These are phyloP conservation scores for Drosophila guanche DNA, from an alignment of 1,140 invertebrate genomes.

Conservation along the genomic window DNA sequence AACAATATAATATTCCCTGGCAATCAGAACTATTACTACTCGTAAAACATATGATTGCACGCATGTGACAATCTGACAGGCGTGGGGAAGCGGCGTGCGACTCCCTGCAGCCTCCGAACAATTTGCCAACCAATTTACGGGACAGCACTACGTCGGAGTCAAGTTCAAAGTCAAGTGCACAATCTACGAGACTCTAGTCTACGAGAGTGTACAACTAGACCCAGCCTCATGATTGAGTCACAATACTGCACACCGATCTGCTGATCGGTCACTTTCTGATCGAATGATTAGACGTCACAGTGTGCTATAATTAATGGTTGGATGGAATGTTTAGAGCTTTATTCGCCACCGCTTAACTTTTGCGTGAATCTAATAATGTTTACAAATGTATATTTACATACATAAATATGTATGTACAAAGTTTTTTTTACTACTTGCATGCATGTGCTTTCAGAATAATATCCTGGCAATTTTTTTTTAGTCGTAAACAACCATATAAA, in stretches of 20 bases:
- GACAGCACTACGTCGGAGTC: conserved; percentile 4
- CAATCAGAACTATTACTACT: conserved; percentile 26
- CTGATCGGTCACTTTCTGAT: conserved; percentile 48
- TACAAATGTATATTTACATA: too few species aligned
- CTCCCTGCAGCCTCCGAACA: conserved; percentile 10
- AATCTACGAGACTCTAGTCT: not conserved
- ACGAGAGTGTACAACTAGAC: conserved; percentile 16
- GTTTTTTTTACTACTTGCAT: too few species aligned
- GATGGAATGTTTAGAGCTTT: conserved; percentile 31
- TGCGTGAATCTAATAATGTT: not conserved
- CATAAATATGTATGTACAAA: too few species aligned
- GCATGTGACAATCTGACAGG: conserved; percentile 11
- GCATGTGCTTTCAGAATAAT: too few species aligned
- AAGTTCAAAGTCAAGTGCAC: conserved; percentile 65
- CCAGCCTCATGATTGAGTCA: conserved; percentile 10
- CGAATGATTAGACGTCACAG: conserved; percentile 39
- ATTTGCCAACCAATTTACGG: conserved; percentile 33
- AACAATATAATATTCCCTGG: not conserved
- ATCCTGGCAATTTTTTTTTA: too few species aligned
- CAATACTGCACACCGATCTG: conserved; percentile 28
- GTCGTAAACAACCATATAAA: too few species aligned
- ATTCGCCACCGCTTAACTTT: conserved; percentile 20
- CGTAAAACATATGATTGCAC: conserved; percentile 7
- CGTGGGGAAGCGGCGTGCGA: conserved; percentile 1
- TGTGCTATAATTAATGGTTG: conserved; percentile 9